Percentiles rank a stretch among this genome's conserved stretches.
Evolutionary conservation across 2,797 vertebrate species (phyloP).

Genomic region (Propithecus perrieri): DNA sequence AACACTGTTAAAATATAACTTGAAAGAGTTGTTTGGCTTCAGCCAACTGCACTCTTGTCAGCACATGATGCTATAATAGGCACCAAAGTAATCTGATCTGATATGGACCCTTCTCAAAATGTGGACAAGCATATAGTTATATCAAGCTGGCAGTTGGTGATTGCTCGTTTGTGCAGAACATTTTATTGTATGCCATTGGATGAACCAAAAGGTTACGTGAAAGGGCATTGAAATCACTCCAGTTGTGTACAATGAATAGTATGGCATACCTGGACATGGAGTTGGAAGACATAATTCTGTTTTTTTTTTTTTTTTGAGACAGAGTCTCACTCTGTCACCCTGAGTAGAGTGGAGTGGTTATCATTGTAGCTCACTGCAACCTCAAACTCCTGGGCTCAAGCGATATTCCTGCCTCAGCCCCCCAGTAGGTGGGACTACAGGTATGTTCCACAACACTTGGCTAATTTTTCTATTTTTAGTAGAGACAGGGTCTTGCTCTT

Average conservation of each 20-base stretch:
- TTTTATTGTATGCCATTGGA: neutral
- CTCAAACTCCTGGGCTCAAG: too few species aligned
- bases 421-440: too few species aligned
- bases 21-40: conserved; percentile 28
- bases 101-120: neutral
- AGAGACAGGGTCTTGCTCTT: too few species aligned
- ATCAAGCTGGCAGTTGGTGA: neutral
- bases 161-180: neutral
- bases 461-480: too few species aligned
- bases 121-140: neutral
- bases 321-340: too few species aligned
- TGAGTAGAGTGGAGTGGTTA: too few species aligned
- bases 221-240: neutral
- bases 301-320: too few species aligned
- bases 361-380: too few species aligned
- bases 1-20: conserved; percentile 44
- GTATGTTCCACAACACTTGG: too few species aligned
- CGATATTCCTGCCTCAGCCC: too few species aligned
- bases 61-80: neutral
- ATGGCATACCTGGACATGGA: neutral
- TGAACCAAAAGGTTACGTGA: neutral
- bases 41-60: conserved; percentile 17
- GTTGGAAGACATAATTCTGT: neutral
- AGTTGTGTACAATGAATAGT: neutral
- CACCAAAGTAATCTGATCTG: conserved; percentile 8